Conservation (phyloP, 1,140 invertebrate genomes). For the Caenorhabditis tropicalis region DNA sequence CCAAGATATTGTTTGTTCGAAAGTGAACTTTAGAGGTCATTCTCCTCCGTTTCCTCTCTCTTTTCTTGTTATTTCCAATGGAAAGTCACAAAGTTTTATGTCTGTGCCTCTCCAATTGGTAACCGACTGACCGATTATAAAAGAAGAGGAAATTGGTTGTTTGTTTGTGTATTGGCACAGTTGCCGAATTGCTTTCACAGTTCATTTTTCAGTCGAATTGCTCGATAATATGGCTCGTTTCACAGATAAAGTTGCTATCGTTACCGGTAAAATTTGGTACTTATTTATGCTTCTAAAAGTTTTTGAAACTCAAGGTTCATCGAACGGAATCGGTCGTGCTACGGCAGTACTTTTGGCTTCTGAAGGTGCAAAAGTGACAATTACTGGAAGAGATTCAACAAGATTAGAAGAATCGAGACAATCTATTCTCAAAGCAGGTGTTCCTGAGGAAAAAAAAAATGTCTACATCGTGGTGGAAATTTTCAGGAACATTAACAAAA, state of each 20-base stretch:
- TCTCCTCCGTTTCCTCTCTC: not conserved
- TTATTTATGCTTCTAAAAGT: not conserved
- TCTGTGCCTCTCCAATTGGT: not conserved
- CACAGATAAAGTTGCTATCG: slow-evolving; percentile 21
- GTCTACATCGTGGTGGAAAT: no score
- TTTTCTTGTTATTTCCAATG: not conserved
- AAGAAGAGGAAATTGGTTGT: not conserved
- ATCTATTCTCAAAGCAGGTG: slow-evolving; percentile 34
- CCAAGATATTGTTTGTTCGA: no score
- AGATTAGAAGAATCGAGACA: slow-evolving; percentile 43
- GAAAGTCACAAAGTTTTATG: slow-evolving; percentile 5
- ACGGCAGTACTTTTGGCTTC: slow-evolving; percentile 81
- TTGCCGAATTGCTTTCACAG: no score
- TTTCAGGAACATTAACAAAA: no score
- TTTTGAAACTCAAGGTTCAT: slow-evolving; percentile 77
- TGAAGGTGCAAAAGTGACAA: slow-evolving; percentile 78
- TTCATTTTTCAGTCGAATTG: not conserved
- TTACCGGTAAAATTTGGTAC: slow-evolving; percentile 16
- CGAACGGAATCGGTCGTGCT: slow-evolving; percentile 84
- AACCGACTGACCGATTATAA: not conserved
- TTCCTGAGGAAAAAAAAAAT: not conserved
- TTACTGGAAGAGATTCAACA: slow-evolving; percentile 79
- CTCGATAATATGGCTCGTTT: not conserved
- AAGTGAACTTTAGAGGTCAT: not conserved
- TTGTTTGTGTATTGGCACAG: no score